Evolutionary conservation across 2,113 vertebrate genomes (phyloP).

Genomic region (Semnornis frantzii): DNA sequence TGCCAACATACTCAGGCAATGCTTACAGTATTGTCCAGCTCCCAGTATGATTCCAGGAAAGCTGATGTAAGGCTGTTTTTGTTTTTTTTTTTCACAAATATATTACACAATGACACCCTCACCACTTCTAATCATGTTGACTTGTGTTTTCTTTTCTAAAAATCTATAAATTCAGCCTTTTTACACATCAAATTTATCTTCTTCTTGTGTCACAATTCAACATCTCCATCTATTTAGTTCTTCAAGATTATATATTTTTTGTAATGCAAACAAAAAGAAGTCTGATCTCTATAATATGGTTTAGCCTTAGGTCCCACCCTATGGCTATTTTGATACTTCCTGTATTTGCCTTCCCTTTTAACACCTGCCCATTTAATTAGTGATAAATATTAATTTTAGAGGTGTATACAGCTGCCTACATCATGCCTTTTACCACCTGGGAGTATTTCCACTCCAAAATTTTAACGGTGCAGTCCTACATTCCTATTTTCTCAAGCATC

Average conservation of each 20-base stretch:
- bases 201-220: neutral
- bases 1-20: neutral
- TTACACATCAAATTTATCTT: neutral
- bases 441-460: neutral
- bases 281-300: neutral
- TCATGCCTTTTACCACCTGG: neutral
- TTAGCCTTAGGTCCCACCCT: neutral
- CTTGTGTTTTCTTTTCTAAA: neutral
- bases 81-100: neutral
- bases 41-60: neutral
- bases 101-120: neutral
- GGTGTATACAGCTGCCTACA: neutral
- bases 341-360: neutral
- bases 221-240: neutral
- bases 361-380: neutral
- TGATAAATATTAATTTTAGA: neutral
- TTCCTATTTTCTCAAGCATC: neutral
- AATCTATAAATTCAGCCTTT: neutral
- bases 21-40: neutral
- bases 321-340: neutral
- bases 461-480: neutral
- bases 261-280: neutral
- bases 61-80: neutral
- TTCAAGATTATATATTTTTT: neutral
- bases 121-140: neutral